Percentiles rank a stretch among this genome's conserved stretches.
These are phyloP conservation scores for Panorpa germanica DNA, from an alignment of 2,888 invertebrate species.

Conservation along the genomic window DNA sequence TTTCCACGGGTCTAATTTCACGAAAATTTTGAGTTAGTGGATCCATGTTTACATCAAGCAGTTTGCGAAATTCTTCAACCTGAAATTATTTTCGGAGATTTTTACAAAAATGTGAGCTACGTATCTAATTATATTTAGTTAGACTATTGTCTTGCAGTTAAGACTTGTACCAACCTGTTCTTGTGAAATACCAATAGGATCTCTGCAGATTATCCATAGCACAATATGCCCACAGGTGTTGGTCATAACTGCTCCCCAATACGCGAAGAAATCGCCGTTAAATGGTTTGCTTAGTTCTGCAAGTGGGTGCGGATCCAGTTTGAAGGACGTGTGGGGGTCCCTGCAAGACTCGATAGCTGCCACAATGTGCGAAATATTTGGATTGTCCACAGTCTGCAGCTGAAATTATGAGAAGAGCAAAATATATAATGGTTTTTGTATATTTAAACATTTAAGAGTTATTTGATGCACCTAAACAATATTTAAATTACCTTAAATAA, in stretches of 20 bases:
- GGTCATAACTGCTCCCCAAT: conserved; percentile 36
- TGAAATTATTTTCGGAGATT: conserved; percentile 18
- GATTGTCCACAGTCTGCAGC: too few species aligned
- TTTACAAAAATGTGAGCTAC: too few species aligned
- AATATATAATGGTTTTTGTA: too few species aligned
- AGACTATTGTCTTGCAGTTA: conserved; percentile 7
- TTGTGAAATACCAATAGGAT: conserved; percentile 31
- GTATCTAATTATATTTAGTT: conserved; percentile 5
- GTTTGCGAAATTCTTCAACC: conserved; percentile 33
- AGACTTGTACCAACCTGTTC: too few species aligned
- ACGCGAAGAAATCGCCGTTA: conserved; percentile 38
- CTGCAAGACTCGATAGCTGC: too few species aligned
- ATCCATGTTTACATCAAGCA: conserved; percentile 21
- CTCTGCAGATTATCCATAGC: conserved; percentile 41
- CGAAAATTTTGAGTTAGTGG: conserved; percentile 9
- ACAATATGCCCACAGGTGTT: conserved; percentile 26
- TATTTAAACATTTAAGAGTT: too few species aligned
- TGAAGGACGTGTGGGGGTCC: too few species aligned
- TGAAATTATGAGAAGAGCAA: too few species aligned
- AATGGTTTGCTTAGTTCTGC: conserved; percentile 33
- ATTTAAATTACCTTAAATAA: conserved; percentile 30
- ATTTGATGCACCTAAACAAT: too few species aligned
- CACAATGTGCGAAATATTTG: too few species aligned
- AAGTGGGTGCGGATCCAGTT: conserved; percentile 30
- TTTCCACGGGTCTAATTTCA: not conserved